Percentiles rank a stretch among this genome's conserved stretches.
Conservation (phyloP, 30 jellyfish, hydroid and myxozoan species). For the Aurelia sp. region DNA sequence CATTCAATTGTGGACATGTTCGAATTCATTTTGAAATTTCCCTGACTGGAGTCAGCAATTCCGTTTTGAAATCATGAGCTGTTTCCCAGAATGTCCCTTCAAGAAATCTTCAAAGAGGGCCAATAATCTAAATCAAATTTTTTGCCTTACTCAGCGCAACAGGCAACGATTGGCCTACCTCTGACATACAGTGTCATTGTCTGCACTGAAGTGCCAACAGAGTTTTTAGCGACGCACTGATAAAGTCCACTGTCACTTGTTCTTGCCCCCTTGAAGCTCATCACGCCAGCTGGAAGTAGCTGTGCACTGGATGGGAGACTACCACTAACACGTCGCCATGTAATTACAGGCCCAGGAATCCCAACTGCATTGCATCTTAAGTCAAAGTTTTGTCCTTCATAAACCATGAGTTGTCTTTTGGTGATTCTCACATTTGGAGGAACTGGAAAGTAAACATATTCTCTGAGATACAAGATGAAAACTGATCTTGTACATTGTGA, state of each 20-base stretch:
- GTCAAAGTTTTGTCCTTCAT: neutral
- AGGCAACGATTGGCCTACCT: neutral
- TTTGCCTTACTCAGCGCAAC: too few species aligned
- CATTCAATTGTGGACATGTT: too few species aligned
- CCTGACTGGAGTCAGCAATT: too few species aligned
- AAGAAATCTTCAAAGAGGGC: too few species aligned
- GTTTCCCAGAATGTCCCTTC: too few species aligned
- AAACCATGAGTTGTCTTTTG: neutral
- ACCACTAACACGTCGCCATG: conserved; percentile 26
- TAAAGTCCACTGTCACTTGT: conserved; percentile 22
- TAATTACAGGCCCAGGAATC: conserved; percentile 15
- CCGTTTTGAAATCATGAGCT: too few species aligned
- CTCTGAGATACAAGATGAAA: too few species aligned
- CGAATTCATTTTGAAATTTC: too few species aligned
- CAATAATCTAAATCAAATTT: too few species aligned
- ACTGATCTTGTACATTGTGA: too few species aligned
- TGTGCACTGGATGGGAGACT: neutral
- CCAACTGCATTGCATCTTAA: conserved; percentile 32
- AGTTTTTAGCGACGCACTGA: conserved; percentile 7
- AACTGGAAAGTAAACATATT: neutral
- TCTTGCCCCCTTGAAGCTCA: neutral
- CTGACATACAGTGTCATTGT: neutral
- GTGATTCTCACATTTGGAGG: conserved; percentile 2
- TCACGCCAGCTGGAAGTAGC: conserved; percentile 1
- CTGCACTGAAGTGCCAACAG: conserved; percentile 4